A percentile compares a stretch with the other conserved stretches of the same genome.
Conservation (phyloP, 2,113 vertebrate genomes). For the Micromys minutus region DNA sequence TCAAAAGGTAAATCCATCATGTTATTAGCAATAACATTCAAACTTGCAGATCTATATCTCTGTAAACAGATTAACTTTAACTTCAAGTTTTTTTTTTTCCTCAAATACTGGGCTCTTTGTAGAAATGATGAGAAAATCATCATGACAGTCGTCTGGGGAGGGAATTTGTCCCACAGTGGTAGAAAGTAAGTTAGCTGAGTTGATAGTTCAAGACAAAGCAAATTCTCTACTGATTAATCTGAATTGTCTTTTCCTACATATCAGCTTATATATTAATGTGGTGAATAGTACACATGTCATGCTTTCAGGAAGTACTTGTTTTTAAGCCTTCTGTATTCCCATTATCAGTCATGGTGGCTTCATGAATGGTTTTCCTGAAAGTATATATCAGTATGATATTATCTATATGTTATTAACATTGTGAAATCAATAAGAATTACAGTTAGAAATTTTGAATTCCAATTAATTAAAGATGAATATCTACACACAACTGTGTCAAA, state of each 20-base stretch:
- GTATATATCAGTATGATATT: slow-evolving; percentile 2
- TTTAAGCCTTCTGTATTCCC: not conserved
- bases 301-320: slow-evolving; percentile 13
- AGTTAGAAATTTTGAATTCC: not conserved
- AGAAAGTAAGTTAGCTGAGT: not conserved
- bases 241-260: not conserved
- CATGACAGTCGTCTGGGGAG: not conserved
- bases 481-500: not conserved
- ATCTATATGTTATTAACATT: slow-evolving; percentile 2
- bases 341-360: not conserved
- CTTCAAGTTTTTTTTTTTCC: not conserved
- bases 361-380: not conserved
- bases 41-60: not conserved
- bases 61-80: not conserved
- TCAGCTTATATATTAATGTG: not conserved
- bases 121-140: slow-evolving; percentile 41
- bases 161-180: not conserved
- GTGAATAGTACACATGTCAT: slow-evolving; percentile 43
- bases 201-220: not conserved
- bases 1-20: not conserved
- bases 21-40: not conserved
- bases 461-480: not conserved
- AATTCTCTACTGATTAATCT: not conserved
- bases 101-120: not conserved
- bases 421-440: not conserved